Base-by-base conservation (phyloP, 2,797 vertebrate genomes). In the Sebastes miniatus region DNA sequence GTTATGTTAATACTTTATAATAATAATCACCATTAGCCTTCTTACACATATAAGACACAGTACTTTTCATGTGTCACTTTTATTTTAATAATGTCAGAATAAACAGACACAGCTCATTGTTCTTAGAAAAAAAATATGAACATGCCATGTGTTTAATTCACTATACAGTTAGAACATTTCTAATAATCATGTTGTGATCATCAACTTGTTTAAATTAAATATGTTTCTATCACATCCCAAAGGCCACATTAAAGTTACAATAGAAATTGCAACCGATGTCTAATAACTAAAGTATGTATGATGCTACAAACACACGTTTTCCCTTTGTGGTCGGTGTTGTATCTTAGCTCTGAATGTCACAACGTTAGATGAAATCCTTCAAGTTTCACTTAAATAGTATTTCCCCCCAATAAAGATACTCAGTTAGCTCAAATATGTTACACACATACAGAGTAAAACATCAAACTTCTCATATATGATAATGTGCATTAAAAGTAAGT, bases 231-330 rank as follows among this genome's bases (percentile, higher is more conserved):
- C 13, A 56, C 59, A 32, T 58, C 75, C 73, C 68, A 88, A 93
- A 93, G 93, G 91, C 93, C 88, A 91, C 90, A 31, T 72, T 84
- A 34, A 77, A 74, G 81, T 86, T 31, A 82, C 69, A 83, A 74
- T 52, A 75, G 2, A 63, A 74, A 69, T 69, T 80, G 69, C 69
- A 79, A 86, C 68, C 83, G 10, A 70, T 72, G 5, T 85, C 39
- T 78, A 79, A 68, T 29, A 29, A 52, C 54, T 82, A 22, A 75
- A 54, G 24, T 34, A 64, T 65, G 2, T n/a, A n/a, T 52, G 22
- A 36, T 66, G 9, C 39, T 34, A 43, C 18, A 59, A 57, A 27
- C 27, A 65, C 34, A 70, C 16, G 29, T 8, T 43, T 81, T 81
- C 80, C 67, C 61, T 77, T 78, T 72, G 6, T 61, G 29, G 20